Percentiles rank a stretch among this genome's conserved stretches.
Conservation (phyloP, 1,140 invertebrate species). For the Zaprionus ornatus region DNA sequence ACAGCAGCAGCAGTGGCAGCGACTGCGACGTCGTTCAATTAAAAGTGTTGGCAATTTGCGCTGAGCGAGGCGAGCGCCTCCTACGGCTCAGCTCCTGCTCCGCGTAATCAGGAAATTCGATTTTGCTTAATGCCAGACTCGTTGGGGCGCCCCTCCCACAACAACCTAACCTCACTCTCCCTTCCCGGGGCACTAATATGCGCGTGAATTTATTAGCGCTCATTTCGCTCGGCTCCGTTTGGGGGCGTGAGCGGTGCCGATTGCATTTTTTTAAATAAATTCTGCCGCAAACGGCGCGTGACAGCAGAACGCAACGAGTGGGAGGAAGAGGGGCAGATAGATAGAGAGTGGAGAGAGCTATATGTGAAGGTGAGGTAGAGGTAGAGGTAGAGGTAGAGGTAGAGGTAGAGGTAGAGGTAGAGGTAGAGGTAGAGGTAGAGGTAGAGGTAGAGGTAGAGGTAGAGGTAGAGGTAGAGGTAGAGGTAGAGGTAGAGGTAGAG, state of each 20-base stretch:
- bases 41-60: slow-evolving; percentile 82
- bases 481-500: not conserved
- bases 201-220: slow-evolving; percentile 81
- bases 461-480: not conserved
- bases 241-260: slow-evolving; percentile 74
- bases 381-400: not conserved
- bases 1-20: not conserved
- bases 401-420: not conserved
- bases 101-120: slow-evolving; percentile 82
- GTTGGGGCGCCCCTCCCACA: not conserved
- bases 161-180: not conserved
- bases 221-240: slow-evolving; percentile 58
- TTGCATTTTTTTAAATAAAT: slow-evolving; percentile 82
- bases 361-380: not conserved
- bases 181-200: slow-evolving; percentile 65
- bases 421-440: not conserved
- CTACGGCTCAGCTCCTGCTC: not conserved
- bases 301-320: slow-evolving; percentile 40
- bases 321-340: not conserved
- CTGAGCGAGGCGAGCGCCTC: slow-evolving; percentile 44
- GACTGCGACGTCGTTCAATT: slow-evolving; percentile 64
- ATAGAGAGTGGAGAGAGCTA: not conserved
- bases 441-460: not conserved
- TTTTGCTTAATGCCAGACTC: slow-evolving; percentile 77
- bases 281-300: slow-evolving; percentile 77